phyloP scores from a whole-genome alignment of 2,888 invertebrate species.

The Cephus pulcher region DNA sequence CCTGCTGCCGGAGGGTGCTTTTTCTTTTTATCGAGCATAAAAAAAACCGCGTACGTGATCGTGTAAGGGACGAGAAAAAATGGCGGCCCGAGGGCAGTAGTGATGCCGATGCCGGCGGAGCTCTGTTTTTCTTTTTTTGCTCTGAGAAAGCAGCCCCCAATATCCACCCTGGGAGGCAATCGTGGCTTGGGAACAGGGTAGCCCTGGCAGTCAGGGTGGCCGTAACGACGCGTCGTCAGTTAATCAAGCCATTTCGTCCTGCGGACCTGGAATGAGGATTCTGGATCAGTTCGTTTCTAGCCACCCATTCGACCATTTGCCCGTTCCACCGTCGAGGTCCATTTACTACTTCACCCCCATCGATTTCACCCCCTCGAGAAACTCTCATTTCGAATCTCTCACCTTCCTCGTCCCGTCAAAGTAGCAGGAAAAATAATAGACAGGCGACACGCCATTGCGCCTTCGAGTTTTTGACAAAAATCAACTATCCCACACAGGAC shows the following conservation, averaged over 20 bases:
- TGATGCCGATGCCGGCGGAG: neutral
- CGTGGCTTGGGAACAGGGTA: conserved; percentile 29
- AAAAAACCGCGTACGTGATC: conserved; percentile 46
- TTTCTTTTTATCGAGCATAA: conserved; percentile 46
- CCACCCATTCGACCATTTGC: conserved; percentile 2
- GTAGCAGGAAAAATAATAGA: neutral
- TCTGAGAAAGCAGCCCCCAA: neutral
- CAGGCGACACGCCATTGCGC: too few relatives aligned
- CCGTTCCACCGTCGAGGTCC: neutral
- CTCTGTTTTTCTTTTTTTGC: neutral
- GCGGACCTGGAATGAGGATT: conserved; percentile 52
- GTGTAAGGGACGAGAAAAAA: conserved; percentile 44
- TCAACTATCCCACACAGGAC: too few relatives aligned
- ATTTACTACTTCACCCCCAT: conserved; percentile 20
- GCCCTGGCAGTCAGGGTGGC: conserved; percentile 42
- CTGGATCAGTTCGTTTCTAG: conserved; percentile 17
- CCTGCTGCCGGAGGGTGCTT: conserved; percentile 5
- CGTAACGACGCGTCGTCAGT: conserved; percentile 63
- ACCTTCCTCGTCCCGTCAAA: neutral
- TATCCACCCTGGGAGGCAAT: conserved; percentile 39
- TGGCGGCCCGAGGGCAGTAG: neutral
- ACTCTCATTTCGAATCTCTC: neutral
- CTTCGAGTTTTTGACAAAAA: too few relatives aligned
- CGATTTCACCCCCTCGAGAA: conserved; percentile 31
- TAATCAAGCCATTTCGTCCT: conserved; percentile 65